Evolutionary conservation across 2,113 vertebrate species (phyloP).

Genomic region (Spheniscus mendiculus): DNA sequence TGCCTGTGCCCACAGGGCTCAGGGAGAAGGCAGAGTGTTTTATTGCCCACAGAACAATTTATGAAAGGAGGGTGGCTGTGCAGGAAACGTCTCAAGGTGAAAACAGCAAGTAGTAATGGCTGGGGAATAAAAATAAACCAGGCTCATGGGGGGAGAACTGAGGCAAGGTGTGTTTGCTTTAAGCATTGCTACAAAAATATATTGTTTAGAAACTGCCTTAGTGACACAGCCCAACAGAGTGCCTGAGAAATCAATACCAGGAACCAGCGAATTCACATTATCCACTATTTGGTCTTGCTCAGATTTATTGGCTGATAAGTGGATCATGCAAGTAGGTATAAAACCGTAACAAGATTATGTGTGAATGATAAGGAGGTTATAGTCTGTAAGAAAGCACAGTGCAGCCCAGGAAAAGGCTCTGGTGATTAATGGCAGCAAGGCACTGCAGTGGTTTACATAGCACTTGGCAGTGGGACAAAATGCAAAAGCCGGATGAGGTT

Average conservation of each 20-base stretch:
- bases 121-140: background rate
- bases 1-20: background rate
- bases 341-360: background rate
- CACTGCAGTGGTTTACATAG: background rate
- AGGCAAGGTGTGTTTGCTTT: background rate
- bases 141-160: background rate
- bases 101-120: background rate
- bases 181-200: background rate
- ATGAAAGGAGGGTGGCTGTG: background rate
- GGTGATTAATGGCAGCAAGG: background rate
- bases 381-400: background rate
- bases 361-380: background rate
- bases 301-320: constrained; percentile 32
- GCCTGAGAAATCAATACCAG: background rate
- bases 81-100: background rate
- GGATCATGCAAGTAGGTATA: background rate
- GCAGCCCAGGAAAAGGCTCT: background rate
- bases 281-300: background rate
- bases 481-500: background rate
- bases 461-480: background rate
- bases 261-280: fast-evolving
- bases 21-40: background rate
- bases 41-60: background rate
- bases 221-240: background rate
- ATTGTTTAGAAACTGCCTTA: background rate